Percentiles rank a stretch among this genome's conserved stretches.
Evolutionary conservation across 2,797 vertebrate species (phyloP).

Genomic region (Chiropotes sagulatus): DNA sequence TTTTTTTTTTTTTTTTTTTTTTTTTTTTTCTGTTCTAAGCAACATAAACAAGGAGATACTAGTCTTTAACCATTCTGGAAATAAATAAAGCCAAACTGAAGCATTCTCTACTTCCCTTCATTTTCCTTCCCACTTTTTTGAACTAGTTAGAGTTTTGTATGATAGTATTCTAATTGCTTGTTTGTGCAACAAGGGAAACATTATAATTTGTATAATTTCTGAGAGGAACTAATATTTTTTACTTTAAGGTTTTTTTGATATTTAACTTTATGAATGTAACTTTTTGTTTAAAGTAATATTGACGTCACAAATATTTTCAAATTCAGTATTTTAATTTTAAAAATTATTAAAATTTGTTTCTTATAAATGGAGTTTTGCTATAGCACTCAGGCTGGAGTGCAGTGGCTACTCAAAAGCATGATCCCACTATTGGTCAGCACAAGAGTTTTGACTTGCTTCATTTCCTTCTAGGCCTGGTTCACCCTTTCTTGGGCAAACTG

Average conservation of each 20-base stretch:
- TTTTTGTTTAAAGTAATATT: neutral
- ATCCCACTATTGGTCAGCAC: neutral
- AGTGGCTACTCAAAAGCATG: neutral
- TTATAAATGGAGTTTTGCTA: neutral
- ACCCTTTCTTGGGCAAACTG: too few relatives aligned
- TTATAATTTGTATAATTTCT: neutral
- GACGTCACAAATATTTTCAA: neutral
- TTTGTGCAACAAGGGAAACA: neutral
- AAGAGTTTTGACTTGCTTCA: neutral
- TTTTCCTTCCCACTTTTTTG: neutral
- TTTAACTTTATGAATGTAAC: neutral
- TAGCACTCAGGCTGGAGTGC: neutral
- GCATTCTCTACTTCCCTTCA: neutral
- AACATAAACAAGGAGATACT: neutral
- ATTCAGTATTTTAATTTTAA: neutral
- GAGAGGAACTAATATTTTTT: neutral
- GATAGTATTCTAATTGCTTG: neutral
- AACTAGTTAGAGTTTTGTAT: neutral
- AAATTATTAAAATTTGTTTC: neutral
- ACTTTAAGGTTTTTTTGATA: neutral
- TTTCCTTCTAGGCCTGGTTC: neutral
- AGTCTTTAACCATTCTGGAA: neutral
- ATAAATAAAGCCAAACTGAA: neutral
- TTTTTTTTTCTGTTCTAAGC: neutral
- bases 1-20: too few relatives aligned